Base-by-base conservation (phyloP, 1,140 invertebrate species). In the Patella vulgata region DNA sequence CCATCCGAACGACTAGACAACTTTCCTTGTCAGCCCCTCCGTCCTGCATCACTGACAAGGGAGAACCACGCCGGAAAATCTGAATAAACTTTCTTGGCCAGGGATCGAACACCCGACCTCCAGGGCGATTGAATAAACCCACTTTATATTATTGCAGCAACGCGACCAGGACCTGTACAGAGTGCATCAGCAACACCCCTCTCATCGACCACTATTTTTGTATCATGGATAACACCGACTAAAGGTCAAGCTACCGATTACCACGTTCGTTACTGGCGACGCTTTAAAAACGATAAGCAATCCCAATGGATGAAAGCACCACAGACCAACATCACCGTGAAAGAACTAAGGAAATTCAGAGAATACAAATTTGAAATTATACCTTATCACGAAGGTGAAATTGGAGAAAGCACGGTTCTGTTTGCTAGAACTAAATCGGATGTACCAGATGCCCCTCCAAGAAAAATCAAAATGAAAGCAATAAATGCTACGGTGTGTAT, bases 301-400 rank as follows among this genome's bases (percentile, higher is more conserved):
- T 65, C 58, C 3, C 63, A 59, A 12, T 63, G 62, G 63, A 28
- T 70, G 23, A 40, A 40, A 19, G 39, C 42, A 9, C 58, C 53
- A 28, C 39, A 43, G 23, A 33, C 51, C 3, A 60, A 71, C 30
- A 64, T 63, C 43, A 53, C 66, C n/a, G 64, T 60, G 9, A 55
- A 46, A 30, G 0, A 58, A 36, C 54, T 70, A 39, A 58, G 43
- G 9, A 62, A 62, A 46, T 39, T 40, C 44, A 66, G 68, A 44
- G 55, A 52, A 14, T 65, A 65, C 50, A 56, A 63, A 21, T 70
- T 70, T 52, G 68, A 70, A 46, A 63, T 74, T 28, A 71, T 74
- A 12, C 72, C 72, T 2, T 74, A 67, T 39, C 33, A 58, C 21
- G 63, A 61, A 42, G 69, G 64, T 9, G n/a, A 55, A 12, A 63